Evolutionary conservation across 92 coral and sea anemone species (phyloP), one percentile per base, ranked within the genome.

Genomic region (Epizoanthus ramosus): DNA sequence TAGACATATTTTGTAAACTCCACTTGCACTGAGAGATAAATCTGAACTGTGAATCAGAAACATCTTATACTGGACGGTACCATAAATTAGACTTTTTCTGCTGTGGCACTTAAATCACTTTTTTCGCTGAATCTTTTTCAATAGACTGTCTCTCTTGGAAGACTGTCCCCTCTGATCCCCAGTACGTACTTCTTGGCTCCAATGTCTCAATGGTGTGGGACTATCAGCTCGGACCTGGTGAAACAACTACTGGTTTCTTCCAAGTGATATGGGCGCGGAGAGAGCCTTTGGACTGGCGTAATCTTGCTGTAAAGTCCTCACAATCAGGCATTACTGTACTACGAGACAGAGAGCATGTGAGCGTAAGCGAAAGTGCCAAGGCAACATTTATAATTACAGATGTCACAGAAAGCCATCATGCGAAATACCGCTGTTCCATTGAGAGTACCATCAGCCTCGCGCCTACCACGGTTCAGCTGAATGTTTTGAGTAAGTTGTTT

Each of bases 361-460:
- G 31, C 21, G 87, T 87, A 8, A 82, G 73, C 57, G 53, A 68
- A 61, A 21, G 22, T 45, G 84, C 80, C 8, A 79, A 87, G 16
- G 88, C 85, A 2, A 87, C 93, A 3, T 79, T 92, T 28, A 67
- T 75, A n/a, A 37, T 92, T 18, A 67, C 57, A 45, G 80, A 83
- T 33, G 88, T 92, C 10, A 66, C 84, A 14, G 90, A 85, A 19
- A 17, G 61, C 57, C 89, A 87, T 71, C 88, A 88, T 58, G 86
- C 90, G 15, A 87, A 56, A 5, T 92, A 87, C 63, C 88, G 87
- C 25, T 90, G 93, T 54, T 63, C 90, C 21, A 86, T 92, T 83
- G 89, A 90, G 25, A 92, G 97, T 79, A 77, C 79, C n/a, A 83
- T 83, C 80, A 87, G 87, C 79, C 35, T 91, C 0, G 63, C 93